Conservation (phyloP, 2,113 vertebrate genomes). For the Bubalus kerabau region DNA sequence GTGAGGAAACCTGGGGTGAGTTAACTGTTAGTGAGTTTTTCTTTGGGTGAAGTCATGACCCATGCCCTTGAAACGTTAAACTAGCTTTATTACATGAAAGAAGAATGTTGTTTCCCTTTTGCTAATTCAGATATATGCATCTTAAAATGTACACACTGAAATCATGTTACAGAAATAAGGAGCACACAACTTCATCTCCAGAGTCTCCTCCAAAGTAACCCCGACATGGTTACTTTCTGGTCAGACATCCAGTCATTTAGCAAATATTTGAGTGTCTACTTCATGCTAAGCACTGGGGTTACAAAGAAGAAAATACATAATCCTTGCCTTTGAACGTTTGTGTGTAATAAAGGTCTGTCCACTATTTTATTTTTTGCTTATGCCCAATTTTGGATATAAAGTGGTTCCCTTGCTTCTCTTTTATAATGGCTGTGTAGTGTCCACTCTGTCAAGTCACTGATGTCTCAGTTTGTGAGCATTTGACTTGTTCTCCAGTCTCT, state of each 20-base stretch:
- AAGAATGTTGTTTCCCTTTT: neutral
- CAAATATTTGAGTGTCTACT: neutral
- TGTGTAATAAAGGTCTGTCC: too few species aligned
- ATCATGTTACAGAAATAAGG: neutral
- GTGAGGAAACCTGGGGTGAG: neutral
- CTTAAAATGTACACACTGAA: neutral
- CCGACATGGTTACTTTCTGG: neutral
- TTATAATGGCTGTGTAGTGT: neutral
- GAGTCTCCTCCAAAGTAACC: neutral
- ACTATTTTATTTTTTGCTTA: neutral
- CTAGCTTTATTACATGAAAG: neutral
- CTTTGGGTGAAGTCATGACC: neutral
- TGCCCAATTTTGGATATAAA: neutral
- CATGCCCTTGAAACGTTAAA: neutral
- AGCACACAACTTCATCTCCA: accelerated
- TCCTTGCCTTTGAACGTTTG: neutral
- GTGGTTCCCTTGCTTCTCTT: neutral
- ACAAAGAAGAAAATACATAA: neutral
- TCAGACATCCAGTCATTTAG: neutral
- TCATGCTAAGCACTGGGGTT: neutral
- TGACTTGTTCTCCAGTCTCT: neutral
- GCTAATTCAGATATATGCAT: neutral
- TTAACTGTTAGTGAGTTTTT: neutral
- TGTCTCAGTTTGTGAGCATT: neutral
- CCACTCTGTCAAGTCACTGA: neutral